Evolutionary conservation across 2,888 invertebrate genomes (phyloP).

Genomic region (Temnothorax rugatulus): DNA sequence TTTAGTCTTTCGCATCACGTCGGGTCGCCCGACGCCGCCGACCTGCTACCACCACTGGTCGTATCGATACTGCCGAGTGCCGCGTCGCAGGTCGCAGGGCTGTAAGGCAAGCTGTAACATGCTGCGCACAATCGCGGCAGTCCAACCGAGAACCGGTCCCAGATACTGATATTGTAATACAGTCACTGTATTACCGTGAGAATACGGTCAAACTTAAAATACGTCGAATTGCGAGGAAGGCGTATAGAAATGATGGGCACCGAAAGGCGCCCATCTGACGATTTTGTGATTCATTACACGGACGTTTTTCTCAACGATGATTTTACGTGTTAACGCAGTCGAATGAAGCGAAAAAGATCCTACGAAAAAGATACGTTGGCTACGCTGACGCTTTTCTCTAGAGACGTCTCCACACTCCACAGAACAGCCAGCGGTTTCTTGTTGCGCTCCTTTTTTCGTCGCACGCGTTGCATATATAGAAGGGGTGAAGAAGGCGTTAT

Average conservation of each 20-base stretch:
- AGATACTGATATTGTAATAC: neutral
- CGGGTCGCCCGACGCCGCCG: neutral
- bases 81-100: neutral
- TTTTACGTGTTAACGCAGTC: neutral
- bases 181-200: neutral
- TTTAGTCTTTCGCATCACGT: slow-evolving; percentile 27
- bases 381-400: neutral
- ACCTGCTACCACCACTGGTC: slow-evolving; percentile 31
- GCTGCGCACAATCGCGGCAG: slow-evolving; percentile 24
- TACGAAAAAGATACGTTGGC: neutral
- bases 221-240: neutral
- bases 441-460: neutral
- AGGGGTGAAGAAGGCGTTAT: neutral
- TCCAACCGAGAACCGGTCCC: neutral
- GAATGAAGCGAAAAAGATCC: neutral
- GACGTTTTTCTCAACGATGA: neutral
- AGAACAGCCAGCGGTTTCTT: neutral
- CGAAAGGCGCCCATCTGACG: neutral
- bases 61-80: slow-evolving; percentile 41
- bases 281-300: neutral
- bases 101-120: slow-evolving; percentile 15
- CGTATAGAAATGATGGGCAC: neutral
- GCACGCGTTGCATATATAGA: neutral
- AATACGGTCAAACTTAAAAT: neutral
- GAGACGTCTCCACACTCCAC: neutral